Evolutionary conservation across 2,113 vertebrate genomes (phyloP).

Genomic region (Alaudala cheleensis): DNA sequence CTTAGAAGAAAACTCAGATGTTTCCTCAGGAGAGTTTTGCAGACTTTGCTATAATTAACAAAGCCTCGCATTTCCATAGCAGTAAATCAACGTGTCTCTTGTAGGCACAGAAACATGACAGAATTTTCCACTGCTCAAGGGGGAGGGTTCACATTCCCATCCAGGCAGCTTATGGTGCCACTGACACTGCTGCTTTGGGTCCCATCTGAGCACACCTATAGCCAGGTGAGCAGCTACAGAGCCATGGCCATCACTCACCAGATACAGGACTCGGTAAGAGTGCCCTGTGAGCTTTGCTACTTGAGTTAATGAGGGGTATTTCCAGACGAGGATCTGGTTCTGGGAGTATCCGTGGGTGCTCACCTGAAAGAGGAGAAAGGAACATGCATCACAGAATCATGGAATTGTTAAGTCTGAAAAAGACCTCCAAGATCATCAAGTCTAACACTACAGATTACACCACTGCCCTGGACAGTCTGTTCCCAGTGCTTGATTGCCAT

Average conservation of each 20-base stretch:
- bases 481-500: background rate
- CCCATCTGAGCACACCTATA: background rate
- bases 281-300: constrained; percentile 97
- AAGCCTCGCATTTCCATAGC: constrained; percentile 20
- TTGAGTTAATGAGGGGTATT: constrained; percentile 96
- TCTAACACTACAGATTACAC: background rate
- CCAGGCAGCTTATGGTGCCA: background rate
- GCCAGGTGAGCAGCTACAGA: background rate
- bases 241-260: constrained; percentile 74
- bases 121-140: background rate
- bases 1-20: background rate
- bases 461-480: background rate
- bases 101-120: background rate
- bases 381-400: accelerated
- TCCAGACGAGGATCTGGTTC: constrained; percentile 99
- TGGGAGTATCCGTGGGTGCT: constrained; percentile 98
- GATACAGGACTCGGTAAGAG: constrained; percentile 93
- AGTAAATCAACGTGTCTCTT: background rate
- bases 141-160: background rate
- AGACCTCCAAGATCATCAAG: background rate
- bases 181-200: background rate
- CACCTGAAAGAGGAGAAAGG: constrained; percentile 75
- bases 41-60: background rate
- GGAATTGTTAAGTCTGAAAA: background rate
- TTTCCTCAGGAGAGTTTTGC: background rate